Base-by-base conservation (phyloP, 23 tunicate species). In the Ascidia mentula region DNA sequence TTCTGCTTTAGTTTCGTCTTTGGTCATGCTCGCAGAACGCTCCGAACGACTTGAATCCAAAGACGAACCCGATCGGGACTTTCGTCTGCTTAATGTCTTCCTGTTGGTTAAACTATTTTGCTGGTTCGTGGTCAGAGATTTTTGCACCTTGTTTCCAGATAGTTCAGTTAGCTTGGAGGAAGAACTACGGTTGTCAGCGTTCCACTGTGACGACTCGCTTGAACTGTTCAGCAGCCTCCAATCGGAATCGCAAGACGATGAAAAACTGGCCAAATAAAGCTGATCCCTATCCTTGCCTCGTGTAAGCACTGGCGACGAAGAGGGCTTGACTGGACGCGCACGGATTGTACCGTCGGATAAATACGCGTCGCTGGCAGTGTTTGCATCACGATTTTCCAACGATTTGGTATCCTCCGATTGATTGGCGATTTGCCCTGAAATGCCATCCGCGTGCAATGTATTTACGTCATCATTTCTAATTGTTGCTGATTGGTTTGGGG, bases 171-270 rank as follows among this genome's bases (percentile, higher is more conserved):
- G 22, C 7, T 53, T 9, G 22, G 65, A 53, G n/a, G n/a, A n/a
- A n/a, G n/a, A n/a, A 53, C 65, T 53, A 53, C 28, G 28, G 7
- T 26, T 53, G 24, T 53, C 24, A 3, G 65, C 22, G 24, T 53
- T 53, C 7, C 28, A 53, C 65, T 53, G 65, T 53, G 65, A 20
- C 65, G 65, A 53, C 22, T 53, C 65, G 13, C 65, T 20, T 13
- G 78, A 74, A 36, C 78, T 74, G 78, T 74, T 74, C 45, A 74
- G 78, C 6, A 74, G 22, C 26, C 40, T 74, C 78, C 78, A 74
- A 37, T 74, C 38, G 9, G 78, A 74, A 36, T 38, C 78, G 46
- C 78, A 74, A 7, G 78, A 74, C 33, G 78, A 74, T 36, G 65
- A 53, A 53, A 53, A 53, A 28, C 65, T 53, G 65, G 65, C 65